Evolutionary conservation across 2,888 invertebrate species (phyloP), one percentile per base, ranked within the genome.

Genomic region (Oscheius sp.): DNA sequence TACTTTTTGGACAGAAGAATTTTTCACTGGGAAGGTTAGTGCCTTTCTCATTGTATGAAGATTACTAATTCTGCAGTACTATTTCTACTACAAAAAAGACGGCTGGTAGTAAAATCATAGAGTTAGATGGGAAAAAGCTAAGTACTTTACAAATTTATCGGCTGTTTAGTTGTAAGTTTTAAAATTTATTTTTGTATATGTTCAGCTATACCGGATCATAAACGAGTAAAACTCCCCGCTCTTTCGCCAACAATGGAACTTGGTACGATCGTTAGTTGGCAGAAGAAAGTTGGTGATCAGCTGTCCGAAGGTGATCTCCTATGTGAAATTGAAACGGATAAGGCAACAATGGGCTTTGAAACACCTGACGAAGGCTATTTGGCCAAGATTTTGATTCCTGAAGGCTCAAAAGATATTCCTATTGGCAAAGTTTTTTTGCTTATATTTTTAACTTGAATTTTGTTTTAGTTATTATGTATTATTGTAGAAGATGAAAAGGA

Each of bases 311-410:
- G 98, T 81, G 98, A 99, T 86, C 89, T 98, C 26, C 89, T 99
- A 70, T 96, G 96, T 72, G 98, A 99, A 90, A 99, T 99, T 86
- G 98, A 99, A 89, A 99, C 98, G 5, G 98, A 99, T 87, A 99
- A 99, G 69, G 98, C 98, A 0, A 98, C 97, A 0, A 98, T 99
- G 96, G 97, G 85, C 20, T 97, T 99, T 87, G 98, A 99, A 88
- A 96, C 97, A 0, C 95, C 96, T 0, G 97, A 98, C 86, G 98
- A 98, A 88, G 98, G 98, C 1, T 95, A 91, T 86, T 88, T 99
- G 71, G 98, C 97, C 1, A 97, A 94, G 88, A 94, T 99, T 81
- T 77, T 97, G 6, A 89, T 96, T 57, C 90, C 91, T 0, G 94
- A 92, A 30, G 98, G 97, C 38, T 89, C 92, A 0, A 96, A 95